Base-by-base conservation (phyloP, 1,140 invertebrate genomes). In the Colletes latitarsis region DNA sequence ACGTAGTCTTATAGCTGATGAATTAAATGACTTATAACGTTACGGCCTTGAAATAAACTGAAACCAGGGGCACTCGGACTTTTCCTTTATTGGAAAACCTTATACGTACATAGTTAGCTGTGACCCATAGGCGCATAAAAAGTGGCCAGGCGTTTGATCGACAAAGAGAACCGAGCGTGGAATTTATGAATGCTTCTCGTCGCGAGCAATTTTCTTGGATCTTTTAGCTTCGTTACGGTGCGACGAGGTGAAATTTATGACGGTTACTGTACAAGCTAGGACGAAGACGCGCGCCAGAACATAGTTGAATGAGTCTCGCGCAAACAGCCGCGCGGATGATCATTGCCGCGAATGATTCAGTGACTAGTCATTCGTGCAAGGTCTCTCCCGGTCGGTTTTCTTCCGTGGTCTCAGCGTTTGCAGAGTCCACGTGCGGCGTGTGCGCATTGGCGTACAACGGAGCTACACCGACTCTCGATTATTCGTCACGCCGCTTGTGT, bases 301-400 rank as follows among this genome's bases (percentile, higher is more conserved):
- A 60, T 21, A 19, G 52, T 43, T 58, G 71, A 67, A 41, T 46
- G 63, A 81, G 43, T 62, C 53, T 49, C 66, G 64, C 19, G 43
- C 55, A 76, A 49, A 68, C 17, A 62, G n/a, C n/a, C 43, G 39
- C 12, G 60, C 39, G 57, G 60, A 73, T 64, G 66, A 70, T 87
- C 76, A 83, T 83, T 55, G 74, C 10, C 49, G 52, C 81, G 77
- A 85, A 85, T 87, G 81, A 88, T 85, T 87, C 85, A 85, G 67
- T 76, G 80, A 77, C 76, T 68, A 85, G 82, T 84, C 85, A 77
- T 57, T 84, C 78, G 86, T 71, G 67, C 84, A 71, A 84, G 84
- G 80, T 82, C 71, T 30, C 78, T 82, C 71, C 21, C 78, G 30
- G 57, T 66, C 77, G 62, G 39, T 81, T 81, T 49, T 84, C 78